Evolutionary conservation across 2,888 invertebrate species (phyloP).

Genomic region (Amphimallon solstitiale): DNA sequence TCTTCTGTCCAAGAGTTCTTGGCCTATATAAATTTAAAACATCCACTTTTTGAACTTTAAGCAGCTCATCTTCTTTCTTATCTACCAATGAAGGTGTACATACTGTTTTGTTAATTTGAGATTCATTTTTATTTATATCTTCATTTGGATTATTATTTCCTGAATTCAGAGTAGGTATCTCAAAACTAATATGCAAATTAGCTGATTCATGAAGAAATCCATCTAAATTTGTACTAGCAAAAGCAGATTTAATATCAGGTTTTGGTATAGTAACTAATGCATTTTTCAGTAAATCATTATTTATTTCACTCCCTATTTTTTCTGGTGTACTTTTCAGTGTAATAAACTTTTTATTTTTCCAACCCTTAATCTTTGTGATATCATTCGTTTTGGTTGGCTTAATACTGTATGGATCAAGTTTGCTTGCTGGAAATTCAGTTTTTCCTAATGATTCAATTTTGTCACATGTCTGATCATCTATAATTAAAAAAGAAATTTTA

Average conservation of each 20-base stretch:
- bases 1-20: conserved; percentile 33
- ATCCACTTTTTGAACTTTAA: conserved; percentile 29
- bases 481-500: not conserved
- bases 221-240: conserved; percentile 52
- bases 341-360: conserved; percentile 51
- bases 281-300: not conserved
- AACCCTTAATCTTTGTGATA: conserved; percentile 61
- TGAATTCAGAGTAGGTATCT: conserved; percentile 58
- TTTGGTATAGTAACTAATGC: not conserved
- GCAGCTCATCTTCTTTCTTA: conserved; percentile 17
- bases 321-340: not conserved
- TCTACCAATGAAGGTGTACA: not conserved
- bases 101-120: conserved; percentile 23
- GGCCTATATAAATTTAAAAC: conserved; percentile 31
- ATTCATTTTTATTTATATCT: not conserved
- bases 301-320: not conserved
- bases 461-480: not conserved
- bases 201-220: conserved; percentile 65
- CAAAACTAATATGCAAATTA: conserved; percentile 62
- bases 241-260: conserved; percentile 28
- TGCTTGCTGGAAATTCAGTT: conserved; percentile 25
- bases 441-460: not conserved
- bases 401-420: conserved; percentile 42
- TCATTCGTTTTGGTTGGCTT: conserved; percentile 59
- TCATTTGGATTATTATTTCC: conserved; percentile 37